Percentiles rank a stretch among this genome's conserved stretches.
Conservation (phyloP, 2,113 vertebrate genomes). For the Corynorhinus townsendii region DNA sequence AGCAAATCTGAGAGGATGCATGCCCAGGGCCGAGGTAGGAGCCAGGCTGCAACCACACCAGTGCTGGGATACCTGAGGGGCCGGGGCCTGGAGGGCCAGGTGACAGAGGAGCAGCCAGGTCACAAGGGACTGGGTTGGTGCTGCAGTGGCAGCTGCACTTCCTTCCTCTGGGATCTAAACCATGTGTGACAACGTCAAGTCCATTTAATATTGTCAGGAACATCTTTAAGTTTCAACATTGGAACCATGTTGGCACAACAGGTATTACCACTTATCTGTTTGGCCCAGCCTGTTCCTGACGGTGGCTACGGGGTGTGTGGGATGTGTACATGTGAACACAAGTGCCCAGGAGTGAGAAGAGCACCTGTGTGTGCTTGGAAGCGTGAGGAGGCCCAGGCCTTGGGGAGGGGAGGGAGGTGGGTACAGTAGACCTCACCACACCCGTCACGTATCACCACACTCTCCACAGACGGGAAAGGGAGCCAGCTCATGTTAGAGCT, state of each 20-base stretch:
- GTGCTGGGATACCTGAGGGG: not conserved
- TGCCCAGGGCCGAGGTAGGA: not conserved
- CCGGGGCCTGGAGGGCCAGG: not conserved
- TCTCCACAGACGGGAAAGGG: not conserved
- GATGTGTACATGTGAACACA: not conserved
- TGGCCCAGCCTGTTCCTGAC: not conserved
- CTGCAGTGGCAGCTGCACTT: not conserved
- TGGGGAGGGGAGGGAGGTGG: not conserved
- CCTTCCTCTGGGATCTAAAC: not conserved
- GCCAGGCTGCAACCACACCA: not conserved
- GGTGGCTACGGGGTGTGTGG: not conserved
- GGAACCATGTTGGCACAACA: not conserved
- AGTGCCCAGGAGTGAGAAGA: not conserved
- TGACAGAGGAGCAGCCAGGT: not conserved
- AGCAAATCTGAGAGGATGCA: not conserved
- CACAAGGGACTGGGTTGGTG: not conserved
- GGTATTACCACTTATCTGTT: fast-evolving
- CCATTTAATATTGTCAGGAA: not conserved
- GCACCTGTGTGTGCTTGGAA: not conserved
- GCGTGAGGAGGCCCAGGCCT: not conserved
- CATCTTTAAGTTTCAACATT: not conserved
- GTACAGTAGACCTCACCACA: not conserved
- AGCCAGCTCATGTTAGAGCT: fast-evolving
- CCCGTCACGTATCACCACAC: fast-evolving
- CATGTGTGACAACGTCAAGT: not conserved